Conservation (phyloP, 2,888 invertebrate species). For the Diloba caeruleocephala region DNA sequence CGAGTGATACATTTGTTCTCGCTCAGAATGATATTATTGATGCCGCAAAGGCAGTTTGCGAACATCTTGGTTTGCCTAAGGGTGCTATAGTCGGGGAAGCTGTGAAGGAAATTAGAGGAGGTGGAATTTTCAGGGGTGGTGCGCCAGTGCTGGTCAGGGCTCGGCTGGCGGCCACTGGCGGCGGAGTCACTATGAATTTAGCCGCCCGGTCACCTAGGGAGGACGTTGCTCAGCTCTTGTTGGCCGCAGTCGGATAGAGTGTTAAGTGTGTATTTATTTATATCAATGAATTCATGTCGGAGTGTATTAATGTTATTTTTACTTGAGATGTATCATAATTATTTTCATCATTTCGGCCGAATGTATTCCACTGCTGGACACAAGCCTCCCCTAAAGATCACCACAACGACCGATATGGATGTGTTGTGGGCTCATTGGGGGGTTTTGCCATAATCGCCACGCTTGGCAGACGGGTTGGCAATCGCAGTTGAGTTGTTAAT, state of each 20-base stretch:
- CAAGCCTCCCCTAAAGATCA: too few species aligned
- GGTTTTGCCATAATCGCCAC: too few species aligned
- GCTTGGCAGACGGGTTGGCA: too few species aligned
- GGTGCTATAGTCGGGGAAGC: constrained; percentile 76
- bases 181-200: constrained; percentile 97
- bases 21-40: constrained; percentile 85
- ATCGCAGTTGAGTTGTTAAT: too few species aligned
- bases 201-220: constrained; percentile 96
- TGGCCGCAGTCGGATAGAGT: constrained; percentile 94
- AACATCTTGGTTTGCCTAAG: constrained; percentile 77
- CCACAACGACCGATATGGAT: too few species aligned
- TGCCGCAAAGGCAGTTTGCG: constrained; percentile 80
- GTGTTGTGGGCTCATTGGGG: too few species aligned
- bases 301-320: neutral
- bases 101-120: constrained; percentile 79
- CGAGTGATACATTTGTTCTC: constrained; percentile 97
- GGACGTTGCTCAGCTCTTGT: constrained; percentile 95
- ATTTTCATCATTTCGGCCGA: too few species aligned
- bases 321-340: neutral
- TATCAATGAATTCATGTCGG: neutral
- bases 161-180: constrained; percentile 92
- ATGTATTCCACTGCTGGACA: too few species aligned
- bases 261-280: neutral
- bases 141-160: constrained; percentile 96
- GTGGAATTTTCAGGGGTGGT: constrained; percentile 96